These are phyloP conservation scores for Polypterus bichir DNA, from an alignment of 2,113 vertebrate genomes.

Conservation along the genomic window DNA sequence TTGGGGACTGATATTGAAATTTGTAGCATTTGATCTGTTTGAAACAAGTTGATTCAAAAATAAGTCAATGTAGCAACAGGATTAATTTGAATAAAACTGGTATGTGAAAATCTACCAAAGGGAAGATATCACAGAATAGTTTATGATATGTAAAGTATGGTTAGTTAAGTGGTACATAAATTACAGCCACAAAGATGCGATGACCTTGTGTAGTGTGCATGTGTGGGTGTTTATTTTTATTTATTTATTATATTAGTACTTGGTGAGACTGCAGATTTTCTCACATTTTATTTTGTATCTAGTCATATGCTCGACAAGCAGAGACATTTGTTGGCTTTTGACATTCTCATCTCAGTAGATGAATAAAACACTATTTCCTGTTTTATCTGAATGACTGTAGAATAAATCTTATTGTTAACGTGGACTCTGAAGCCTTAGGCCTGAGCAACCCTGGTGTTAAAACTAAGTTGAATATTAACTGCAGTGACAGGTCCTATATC, in stretches of 20 bases:
- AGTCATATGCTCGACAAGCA: conserved; percentile 3
- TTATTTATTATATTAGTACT: too few relatives aligned
- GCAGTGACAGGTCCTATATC: conserved; percentile 66
- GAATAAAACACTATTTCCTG: conserved; percentile 34
- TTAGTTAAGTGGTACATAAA: conserved; percentile 11
- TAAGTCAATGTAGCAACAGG: too few relatives aligned
- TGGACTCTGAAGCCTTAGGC: conserved; percentile 33
- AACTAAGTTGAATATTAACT: conserved; percentile 60
- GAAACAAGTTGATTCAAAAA: too few relatives aligned
- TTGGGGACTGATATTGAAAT: too few relatives aligned
- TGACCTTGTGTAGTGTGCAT: neutral
- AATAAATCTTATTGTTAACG: conserved; percentile 55
- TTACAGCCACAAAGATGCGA: neutral
- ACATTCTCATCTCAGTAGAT: neutral
- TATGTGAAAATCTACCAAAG: neutral
- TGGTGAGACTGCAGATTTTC: conserved; percentile 3
- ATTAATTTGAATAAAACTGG: too few relatives aligned
- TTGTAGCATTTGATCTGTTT: too few relatives aligned
- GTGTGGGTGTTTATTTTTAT: too few relatives aligned
- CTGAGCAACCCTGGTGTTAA: conserved; percentile 47
- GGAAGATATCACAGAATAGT: conserved; percentile 5
- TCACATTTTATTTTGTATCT: neutral
- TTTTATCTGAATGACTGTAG: conserved; percentile 42
- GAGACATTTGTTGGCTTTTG: neutral
- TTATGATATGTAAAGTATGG: conserved; percentile 17